These are phyloP conservation scores for Alligator sinensis DNA, from an alignment of 2,113 vertebrate genomes.

Conservation along the genomic window DNA sequence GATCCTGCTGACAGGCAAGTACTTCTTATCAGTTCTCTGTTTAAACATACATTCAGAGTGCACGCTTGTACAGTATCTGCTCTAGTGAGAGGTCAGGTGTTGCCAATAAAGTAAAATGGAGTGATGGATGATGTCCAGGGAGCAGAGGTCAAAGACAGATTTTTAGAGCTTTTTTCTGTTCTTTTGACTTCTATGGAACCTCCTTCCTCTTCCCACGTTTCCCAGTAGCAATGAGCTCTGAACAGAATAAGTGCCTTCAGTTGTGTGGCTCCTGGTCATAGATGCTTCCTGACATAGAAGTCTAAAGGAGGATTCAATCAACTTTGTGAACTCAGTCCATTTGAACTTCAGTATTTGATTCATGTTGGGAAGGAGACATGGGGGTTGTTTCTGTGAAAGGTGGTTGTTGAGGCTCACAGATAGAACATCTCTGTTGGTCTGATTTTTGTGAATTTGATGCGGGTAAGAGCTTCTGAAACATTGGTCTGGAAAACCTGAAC, in stretches of 20 bases:
- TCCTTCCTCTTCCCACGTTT: not conserved
- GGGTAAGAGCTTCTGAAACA: not conserved
- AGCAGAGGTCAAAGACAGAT: not conserved
- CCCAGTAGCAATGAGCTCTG: not conserved
- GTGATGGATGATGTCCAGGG: constrained; percentile 4
- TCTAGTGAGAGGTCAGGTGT: not conserved
- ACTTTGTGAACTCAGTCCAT: not conserved
- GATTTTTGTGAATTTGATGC: not conserved
- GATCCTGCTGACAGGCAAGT: constrained; percentile 69
- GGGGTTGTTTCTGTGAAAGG: not conserved
- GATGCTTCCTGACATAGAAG: not conserved
- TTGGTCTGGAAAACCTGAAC: not conserved
- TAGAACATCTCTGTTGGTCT: not conserved
- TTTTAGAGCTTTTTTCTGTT: not conserved
- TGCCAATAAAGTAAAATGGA: not conserved
- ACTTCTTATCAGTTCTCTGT: constrained; percentile 64
- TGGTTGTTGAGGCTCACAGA: not conserved
- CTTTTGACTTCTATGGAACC: not conserved
- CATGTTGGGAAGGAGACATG: not conserved
- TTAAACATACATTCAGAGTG: constrained; percentile 21
- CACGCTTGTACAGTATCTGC: not conserved
- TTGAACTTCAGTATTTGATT: not conserved
- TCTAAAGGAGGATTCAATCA: not conserved
- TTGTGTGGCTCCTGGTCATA: not conserved
- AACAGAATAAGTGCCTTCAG: not conserved